Percentiles rank a stretch among this genome's conserved stretches.
Conservation (phyloP, 2,888 invertebrate genomes). For the Athalia cordata region DNA sequence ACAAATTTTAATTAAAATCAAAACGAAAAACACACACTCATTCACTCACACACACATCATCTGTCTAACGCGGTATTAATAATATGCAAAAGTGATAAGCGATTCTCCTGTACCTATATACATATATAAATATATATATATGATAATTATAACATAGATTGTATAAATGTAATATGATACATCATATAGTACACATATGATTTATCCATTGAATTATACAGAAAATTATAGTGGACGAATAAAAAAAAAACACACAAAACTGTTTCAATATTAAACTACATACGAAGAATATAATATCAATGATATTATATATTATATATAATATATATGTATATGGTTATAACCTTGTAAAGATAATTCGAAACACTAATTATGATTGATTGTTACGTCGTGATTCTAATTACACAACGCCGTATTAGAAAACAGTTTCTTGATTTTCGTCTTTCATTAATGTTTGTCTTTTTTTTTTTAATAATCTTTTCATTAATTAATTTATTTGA, state of each 20-base stretch:
- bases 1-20: constrained; percentile 9
- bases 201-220: constrained; percentile 67
- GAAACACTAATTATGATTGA: too few relatives aligned
- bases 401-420: too few relatives aligned
- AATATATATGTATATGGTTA: too few relatives aligned
- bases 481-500: too few relatives aligned
- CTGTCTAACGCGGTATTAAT: constrained; percentile 32
- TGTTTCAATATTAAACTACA: constrained; percentile 68
- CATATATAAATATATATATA: constrained; percentile 6
- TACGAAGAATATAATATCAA: neutral
- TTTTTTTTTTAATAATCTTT: too few relatives aligned
- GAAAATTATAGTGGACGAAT: constrained; percentile 67
- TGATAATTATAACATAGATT: constrained; percentile 48
- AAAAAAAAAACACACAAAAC: constrained; percentile 63
- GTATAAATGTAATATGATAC: constrained; percentile 72
- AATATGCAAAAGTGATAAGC: constrained; percentile 37
- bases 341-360: too few relatives aligned
- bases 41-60: neutral
- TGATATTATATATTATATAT: too few relatives aligned
- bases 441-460: too few relatives aligned
- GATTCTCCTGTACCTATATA: constrained; percentile 40
- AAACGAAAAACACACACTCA: neutral
- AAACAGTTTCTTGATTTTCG: too few relatives aligned
- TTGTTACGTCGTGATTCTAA: too few relatives aligned
- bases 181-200: constrained; percentile 51